Base-by-base conservation (phyloP, 2,888 invertebrate species). In the Idaea aversata region DNA sequence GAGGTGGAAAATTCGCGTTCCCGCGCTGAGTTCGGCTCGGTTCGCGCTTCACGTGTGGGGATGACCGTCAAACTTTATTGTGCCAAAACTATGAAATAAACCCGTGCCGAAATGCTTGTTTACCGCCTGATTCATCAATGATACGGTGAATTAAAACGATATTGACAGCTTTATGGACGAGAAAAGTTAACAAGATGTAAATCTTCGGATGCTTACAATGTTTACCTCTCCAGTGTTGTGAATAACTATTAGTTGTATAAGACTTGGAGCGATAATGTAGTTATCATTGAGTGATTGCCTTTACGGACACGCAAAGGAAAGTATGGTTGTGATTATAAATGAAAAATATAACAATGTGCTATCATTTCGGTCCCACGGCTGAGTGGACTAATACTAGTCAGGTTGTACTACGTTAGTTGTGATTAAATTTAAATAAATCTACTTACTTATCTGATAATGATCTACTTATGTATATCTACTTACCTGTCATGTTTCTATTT, bases 181-280 rank as follows among this genome's bases (percentile, higher is more conserved):
- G 69, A 69, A 75, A 80, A 85, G 83, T 80, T 87, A 83, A 74
- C 87, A 87, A 77, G 68, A 91, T 91, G 91, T 90, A 86, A 88
- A 79, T 81, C 76, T 78, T 68, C 80, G 77, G 78, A 83, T 80
- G 77, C 79, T 76, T 76, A 82, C 82, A 90, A 89, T 91, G 91
- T 90, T 90, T 92, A 93, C 91, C 91, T 93, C 93, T 90, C 84
- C 84, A 83, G 93, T 92, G 93, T 93, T 93, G 92, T 92, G 92
- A 92, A 88, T 88, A 85, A 82, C 79, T 70, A 67, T 81, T 86
- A 88, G 81, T 81, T 81, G 85, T 81, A 81, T 75, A 74, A 77
- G 70, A 75, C 77, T 69, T 65, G 77, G 70, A 81, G 82, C 78
- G 72, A 88, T 47, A 47, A 47, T 87, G 86, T 86, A 87, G 85